These are phyloP conservation scores for Eilema griseolum DNA, from an alignment of 2,888 invertebrate genomes.

Conservation along the genomic window DNA sequence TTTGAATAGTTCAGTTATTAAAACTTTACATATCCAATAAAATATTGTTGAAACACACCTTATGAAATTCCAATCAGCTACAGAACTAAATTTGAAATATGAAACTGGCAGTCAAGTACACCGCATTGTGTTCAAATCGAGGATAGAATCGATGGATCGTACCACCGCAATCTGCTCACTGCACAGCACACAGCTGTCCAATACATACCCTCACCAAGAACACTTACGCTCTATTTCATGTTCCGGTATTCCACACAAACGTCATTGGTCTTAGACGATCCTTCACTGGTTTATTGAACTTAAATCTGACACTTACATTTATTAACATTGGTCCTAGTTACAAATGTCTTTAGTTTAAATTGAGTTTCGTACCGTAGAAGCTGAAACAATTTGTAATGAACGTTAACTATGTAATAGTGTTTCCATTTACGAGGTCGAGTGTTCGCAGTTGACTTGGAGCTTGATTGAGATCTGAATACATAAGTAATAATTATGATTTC, in stretches of 20 bases:
- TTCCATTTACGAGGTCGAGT: conserved; percentile 40
- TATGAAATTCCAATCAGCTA: conserved; percentile 30
- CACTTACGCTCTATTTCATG: conserved; percentile 58
- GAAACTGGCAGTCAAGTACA: conserved; percentile 43
- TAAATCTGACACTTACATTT: conserved; percentile 46
- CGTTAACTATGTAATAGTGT: conserved; percentile 45
- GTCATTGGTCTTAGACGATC: conserved; percentile 55
- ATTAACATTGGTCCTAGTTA: conserved; percentile 59
- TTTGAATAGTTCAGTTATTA: neutral
- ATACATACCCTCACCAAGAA: conserved; percentile 60
- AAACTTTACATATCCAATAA: neutral
- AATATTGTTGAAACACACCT: neutral
- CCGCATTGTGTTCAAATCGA: conserved; percentile 38
- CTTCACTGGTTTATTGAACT: conserved; percentile 49
- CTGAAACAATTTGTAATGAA: conserved; percentile 54
- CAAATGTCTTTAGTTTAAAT: conserved; percentile 74
- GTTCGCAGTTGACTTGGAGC: conserved; percentile 26
- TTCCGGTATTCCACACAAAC: conserved; percentile 49
- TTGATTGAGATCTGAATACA: conserved; percentile 24
- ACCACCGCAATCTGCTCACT: conserved; percentile 56
- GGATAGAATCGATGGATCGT: conserved; percentile 52
- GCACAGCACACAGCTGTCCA: conserved; percentile 56
- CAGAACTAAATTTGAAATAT: conserved; percentile 44
- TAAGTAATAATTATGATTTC: conserved; percentile 15
- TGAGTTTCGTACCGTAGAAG: conserved; percentile 63